Evolutionary conservation across 1,140 invertebrate species (phyloP).

Genomic region (Drosophila varians): DNA sequence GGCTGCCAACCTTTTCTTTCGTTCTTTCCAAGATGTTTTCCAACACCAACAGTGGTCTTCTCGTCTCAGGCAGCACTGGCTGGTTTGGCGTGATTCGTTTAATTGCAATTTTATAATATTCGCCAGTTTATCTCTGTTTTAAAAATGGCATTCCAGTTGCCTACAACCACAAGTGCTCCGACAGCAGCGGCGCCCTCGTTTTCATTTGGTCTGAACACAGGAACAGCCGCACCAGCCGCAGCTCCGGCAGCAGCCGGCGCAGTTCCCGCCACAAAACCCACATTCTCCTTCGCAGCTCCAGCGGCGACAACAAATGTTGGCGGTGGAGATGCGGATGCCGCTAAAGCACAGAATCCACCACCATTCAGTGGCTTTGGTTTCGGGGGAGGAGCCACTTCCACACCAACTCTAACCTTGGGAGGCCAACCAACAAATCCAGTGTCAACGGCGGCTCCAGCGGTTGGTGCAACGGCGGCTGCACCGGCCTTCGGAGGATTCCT

Average conservation of each 20-base stretch:
- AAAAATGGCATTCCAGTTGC: slow-evolving; percentile 68
- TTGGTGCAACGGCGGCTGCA: slow-evolving; percentile 29
- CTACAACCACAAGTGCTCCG: slow-evolving; percentile 54
- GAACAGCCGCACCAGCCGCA: slow-evolving; percentile 18
- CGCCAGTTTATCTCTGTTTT: background rate
- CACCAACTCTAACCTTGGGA: slow-evolving; percentile 17
- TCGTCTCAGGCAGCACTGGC: background rate
- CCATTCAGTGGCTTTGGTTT: slow-evolving; percentile 54
- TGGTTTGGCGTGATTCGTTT: slow-evolving; percentile 25
- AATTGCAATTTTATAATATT: slow-evolving; percentile 7
- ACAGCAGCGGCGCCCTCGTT: slow-evolving; percentile 34
- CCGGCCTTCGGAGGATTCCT: slow-evolving; percentile 53
- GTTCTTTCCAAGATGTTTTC: background rate
- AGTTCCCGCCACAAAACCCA: slow-evolving; percentile 49
- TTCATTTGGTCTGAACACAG: slow-evolving; percentile 47
- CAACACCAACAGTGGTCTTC: background rate
- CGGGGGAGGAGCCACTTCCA: slow-evolving; percentile 5
- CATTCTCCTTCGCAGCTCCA: slow-evolving; percentile 60
- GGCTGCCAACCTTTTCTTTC: background rate
- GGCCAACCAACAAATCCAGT: slow-evolving; percentile 12
- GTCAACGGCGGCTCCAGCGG: slow-evolving; percentile 13
- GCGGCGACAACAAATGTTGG: slow-evolving; percentile 19
- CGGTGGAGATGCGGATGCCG: slow-evolving; percentile 54
- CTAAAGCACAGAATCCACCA: slow-evolving; percentile 49
- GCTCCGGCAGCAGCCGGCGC: slow-evolving; percentile 5